These are phyloP conservation scores for Magallana ariakensis DNA, from an alignment of 1,140 invertebrate genomes.

Conservation along the genomic window DNA sequence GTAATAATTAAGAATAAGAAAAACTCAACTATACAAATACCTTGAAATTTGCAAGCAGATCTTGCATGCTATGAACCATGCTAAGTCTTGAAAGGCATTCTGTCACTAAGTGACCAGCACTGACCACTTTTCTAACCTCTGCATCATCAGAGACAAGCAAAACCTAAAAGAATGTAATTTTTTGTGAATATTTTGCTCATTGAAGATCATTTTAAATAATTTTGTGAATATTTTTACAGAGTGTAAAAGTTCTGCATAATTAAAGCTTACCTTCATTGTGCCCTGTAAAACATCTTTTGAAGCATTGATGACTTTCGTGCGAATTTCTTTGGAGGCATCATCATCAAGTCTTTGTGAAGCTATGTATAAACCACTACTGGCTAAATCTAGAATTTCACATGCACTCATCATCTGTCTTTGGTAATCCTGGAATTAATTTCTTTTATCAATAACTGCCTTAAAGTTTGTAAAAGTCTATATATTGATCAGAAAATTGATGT, in stretches of 20 bases:
- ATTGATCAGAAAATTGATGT: too few species aligned
- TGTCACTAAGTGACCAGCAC: constrained; percentile 58
- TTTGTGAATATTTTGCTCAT: too few species aligned
- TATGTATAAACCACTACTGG: constrained; percentile 67
- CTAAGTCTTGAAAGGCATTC: constrained; percentile 60
- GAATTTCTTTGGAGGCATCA: constrained; percentile 55
- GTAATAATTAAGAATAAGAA: too few species aligned
- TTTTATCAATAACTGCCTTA: too few species aligned
- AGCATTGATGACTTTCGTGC: constrained; percentile 64
- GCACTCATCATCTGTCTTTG: constrained; percentile 67
- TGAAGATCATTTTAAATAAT: too few species aligned
- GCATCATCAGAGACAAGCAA: constrained; percentile 74
- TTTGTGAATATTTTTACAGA: not conserved
- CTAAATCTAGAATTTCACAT: constrained; percentile 70
- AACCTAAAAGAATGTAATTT: constrained; percentile 58
- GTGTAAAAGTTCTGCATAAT: not conserved
- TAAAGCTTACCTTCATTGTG: constrained; percentile 72
- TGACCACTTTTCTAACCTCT: constrained; percentile 57
- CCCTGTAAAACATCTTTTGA: constrained; percentile 74
- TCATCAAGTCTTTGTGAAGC: constrained; percentile 68
- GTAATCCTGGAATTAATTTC: constrained; percentile 57
- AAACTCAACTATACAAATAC: constrained; percentile 47
- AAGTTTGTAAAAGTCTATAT: too few species aligned
- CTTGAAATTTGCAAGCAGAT: constrained; percentile 69
- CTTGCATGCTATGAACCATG: constrained; percentile 57